A percentile compares a stretch with the other conserved stretches of the same genome.
phyloP scores from a whole-genome alignment of 2,888 invertebrate genomes.

The Athetis lepigone region DNA sequence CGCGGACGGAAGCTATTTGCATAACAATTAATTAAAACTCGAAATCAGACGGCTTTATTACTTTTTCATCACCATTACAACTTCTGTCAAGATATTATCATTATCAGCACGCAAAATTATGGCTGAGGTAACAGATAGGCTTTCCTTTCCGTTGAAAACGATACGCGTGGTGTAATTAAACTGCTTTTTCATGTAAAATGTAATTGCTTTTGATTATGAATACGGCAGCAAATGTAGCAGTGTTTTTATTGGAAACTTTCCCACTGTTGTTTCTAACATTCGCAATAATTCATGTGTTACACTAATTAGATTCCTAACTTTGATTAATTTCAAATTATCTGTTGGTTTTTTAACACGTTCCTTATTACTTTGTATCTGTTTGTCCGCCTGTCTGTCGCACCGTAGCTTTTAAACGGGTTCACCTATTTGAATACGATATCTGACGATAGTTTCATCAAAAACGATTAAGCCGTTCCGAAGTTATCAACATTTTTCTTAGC shows the following conservation, averaged over 20 bases:
- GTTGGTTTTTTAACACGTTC: too few species aligned
- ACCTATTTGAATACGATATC: too few species aligned
- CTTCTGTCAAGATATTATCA: constrained; percentile 23
- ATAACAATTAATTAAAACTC: too few species aligned
- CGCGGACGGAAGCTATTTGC: too few species aligned
- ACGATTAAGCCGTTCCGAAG: too few species aligned
- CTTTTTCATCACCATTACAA: constrained; percentile 9
- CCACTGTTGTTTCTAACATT: constrained; percentile 9
- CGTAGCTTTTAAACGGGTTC: too few species aligned
- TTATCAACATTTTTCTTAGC: too few species aligned
- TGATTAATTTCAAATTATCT: too few species aligned
- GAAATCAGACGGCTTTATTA: too few species aligned
- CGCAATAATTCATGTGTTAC: not conserved
- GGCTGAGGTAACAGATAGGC: not conserved
- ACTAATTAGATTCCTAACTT: not conserved
- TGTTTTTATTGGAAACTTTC: constrained; percentile 30
- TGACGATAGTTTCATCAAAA: too few species aligned
- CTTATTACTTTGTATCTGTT: too few species aligned
- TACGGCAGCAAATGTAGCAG: constrained; percentile 24
- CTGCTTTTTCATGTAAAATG: constrained; percentile 23
- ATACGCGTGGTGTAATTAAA: constrained; percentile 35
- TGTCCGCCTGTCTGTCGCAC: too few species aligned
- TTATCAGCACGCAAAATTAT: constrained; percentile 13
- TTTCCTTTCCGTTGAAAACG: constrained; percentile 20
- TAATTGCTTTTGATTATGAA: constrained; percentile 31